Percentiles rank a stretch among this genome's conserved stretches.
Evolutionary conservation across 2,797 vertebrate species (phyloP).

Genomic region (Phrynocephalus guinanensis): DNA sequence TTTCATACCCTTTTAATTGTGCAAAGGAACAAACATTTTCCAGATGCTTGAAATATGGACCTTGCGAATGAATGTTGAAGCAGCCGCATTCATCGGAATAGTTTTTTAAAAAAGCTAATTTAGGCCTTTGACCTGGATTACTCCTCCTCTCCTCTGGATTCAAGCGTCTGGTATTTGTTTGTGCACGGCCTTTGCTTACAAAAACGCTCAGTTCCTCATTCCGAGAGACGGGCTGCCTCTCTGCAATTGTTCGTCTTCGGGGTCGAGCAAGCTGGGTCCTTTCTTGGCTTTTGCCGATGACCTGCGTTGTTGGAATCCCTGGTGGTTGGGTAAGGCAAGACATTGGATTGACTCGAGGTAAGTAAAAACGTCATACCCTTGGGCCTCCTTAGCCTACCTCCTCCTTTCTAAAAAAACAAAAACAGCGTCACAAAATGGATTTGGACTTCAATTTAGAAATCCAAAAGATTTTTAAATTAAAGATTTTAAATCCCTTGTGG

Average conservation of each 20-base stretch:
- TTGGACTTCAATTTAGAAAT: neutral
- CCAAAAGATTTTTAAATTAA: neutral
- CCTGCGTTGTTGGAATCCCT: neutral
- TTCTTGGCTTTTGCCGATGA: neutral
- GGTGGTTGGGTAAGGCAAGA: neutral
- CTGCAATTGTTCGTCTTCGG: neutral
- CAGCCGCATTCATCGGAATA: neutral
- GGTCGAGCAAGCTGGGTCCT: neutral
- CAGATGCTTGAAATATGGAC: too few relatives aligned
- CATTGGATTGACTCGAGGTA: neutral
- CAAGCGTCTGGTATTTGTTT: neutral
- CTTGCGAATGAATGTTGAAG: neutral
- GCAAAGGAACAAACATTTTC: neutral
- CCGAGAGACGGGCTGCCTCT: neutral
- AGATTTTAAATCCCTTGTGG: neutral
- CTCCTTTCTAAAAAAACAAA: neutral
- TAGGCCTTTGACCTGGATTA: neutral
- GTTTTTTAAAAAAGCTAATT: neutral
- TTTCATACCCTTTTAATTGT: too few relatives aligned
- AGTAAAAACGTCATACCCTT: neutral
- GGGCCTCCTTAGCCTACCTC: neutral
- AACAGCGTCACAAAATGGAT: too few relatives aligned
- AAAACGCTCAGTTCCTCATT: constrained; percentile 4
- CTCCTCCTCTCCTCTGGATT: neutral
- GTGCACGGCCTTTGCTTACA: neutral